phyloP scores from a whole-genome alignment of 2,113 vertebrate species.

The Boulengeromyrus knoepffleri region DNA sequence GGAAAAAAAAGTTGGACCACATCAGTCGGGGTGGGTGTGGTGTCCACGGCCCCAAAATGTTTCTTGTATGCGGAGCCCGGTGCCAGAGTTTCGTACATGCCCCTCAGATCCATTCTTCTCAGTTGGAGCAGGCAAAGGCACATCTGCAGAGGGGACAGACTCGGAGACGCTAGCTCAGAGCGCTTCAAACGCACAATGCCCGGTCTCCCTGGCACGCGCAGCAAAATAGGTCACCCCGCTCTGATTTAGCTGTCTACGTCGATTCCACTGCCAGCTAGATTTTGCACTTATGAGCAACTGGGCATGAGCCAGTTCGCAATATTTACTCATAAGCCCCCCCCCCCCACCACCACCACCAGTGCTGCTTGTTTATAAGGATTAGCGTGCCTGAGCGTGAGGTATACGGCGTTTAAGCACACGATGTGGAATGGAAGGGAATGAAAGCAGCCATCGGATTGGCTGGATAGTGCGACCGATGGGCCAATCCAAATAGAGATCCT shows the following conservation, averaged over 20 bases:
- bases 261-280: slow-evolving; percentile 75
- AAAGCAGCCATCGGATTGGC: slow-evolving; percentile 27
- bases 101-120: slow-evolving; percentile 23
- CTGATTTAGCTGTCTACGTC: slow-evolving; percentile 83
- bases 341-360: slow-evolving; percentile 47
- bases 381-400: slow-evolving; percentile 31
- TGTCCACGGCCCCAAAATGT: slow-evolving; percentile 66
- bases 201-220: slow-evolving; percentile 77
- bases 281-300: slow-evolving; percentile 73
- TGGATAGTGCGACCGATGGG: slow-evolving; percentile 36
- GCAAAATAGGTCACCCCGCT: slow-evolving; percentile 90
- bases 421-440: slow-evolving; percentile 22
- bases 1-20: slow-evolving; percentile 63
- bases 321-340: slow-evolving; percentile 53
- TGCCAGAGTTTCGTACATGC: slow-evolving; percentile 52
- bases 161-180: slow-evolving; percentile 67
- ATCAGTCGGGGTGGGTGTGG: slow-evolving; percentile 90
- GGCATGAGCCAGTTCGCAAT: slow-evolving; percentile 74
- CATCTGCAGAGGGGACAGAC: slow-evolving; percentile 74
- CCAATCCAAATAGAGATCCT: slow-evolving; percentile 16
- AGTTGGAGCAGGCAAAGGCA: slow-evolving; percentile 55
- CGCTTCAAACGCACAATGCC: background rate
- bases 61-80: slow-evolving; percentile 61
- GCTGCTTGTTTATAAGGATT: slow-evolving; percentile 69
- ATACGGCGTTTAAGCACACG: slow-evolving; percentile 13